phyloP scores from a whole-genome alignment of 2,888 invertebrate genomes.

The Melangyna quadrimaculata region DNA sequence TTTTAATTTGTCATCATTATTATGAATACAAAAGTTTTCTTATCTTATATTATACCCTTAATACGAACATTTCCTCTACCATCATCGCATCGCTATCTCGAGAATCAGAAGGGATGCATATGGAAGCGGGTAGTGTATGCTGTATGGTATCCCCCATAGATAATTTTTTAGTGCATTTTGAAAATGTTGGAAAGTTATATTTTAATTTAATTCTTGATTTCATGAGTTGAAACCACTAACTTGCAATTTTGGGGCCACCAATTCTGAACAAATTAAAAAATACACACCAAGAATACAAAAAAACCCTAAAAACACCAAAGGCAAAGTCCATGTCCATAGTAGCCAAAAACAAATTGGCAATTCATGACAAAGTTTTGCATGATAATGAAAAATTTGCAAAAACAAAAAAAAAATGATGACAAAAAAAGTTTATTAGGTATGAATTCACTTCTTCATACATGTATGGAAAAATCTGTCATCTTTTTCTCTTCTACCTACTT shows the following conservation, averaged over 20 bases:
- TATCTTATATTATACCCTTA: slow-evolving; percentile 7
- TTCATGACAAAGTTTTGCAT: slow-evolving; percentile 22
- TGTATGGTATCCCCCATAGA: too few species aligned
- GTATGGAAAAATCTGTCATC: slow-evolving; percentile 3
- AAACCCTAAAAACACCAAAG: background rate
- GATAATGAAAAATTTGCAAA: slow-evolving; percentile 4
- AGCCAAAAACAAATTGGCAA: background rate
- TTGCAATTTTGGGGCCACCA: background rate
- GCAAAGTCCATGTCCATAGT: background rate
- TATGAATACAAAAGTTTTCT: too few species aligned
- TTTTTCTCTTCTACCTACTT: slow-evolving; percentile 8
- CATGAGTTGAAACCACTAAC: too few species aligned
- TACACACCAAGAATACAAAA: background rate
- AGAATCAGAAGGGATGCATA: background rate
- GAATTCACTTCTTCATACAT: slow-evolving; percentile 1
- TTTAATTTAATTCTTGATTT: too few species aligned
- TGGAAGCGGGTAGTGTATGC: too few species aligned
- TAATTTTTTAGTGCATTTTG: too few species aligned
- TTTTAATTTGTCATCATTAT: background rate
- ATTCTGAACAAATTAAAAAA: background rate
- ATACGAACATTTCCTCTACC: too few species aligned
- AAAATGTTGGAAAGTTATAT: too few species aligned
- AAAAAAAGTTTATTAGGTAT: background rate
- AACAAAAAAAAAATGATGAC: background rate
- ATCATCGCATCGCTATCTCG: background rate